phyloP scores from a whole-genome alignment of 2,113 vertebrate species.

The Helogale parvula region DNA sequence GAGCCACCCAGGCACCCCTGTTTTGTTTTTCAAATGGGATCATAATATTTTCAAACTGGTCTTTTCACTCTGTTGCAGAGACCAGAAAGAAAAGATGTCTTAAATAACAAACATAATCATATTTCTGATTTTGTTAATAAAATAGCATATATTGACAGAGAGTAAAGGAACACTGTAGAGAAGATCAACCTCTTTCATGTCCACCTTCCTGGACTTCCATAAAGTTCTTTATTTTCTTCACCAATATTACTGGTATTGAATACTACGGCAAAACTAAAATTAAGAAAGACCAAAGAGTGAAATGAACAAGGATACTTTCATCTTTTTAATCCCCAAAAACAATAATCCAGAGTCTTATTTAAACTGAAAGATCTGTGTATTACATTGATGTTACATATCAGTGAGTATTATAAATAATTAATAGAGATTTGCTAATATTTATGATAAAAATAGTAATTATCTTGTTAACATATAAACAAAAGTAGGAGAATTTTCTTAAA shows the following conservation, averaged over 20 bases:
- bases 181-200: not conserved
- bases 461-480: not conserved
- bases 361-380: not conserved
- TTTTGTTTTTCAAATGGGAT: not conserved
- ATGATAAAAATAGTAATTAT: not conserved
- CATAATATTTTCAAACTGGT: not conserved
- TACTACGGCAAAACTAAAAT: not conserved
- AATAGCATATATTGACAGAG: not conserved
- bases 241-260: not conserved
- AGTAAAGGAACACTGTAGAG: not conserved
- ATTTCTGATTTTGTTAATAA: not conserved
- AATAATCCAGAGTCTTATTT: not conserved
- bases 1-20: no score
- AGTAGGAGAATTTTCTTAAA: not conserved
- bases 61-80: not conserved
- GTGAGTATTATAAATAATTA: not conserved
- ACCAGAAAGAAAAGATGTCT: not conserved
- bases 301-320: not conserved
- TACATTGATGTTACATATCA: not conserved
- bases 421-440: not conserved
- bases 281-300: not conserved
- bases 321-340: not conserved
- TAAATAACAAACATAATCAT: not conserved
- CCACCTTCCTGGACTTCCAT: not conserved
- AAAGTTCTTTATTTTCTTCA: not conserved